Conservation (phyloP, 2,797 vertebrate genomes). For the Tangara arthus region DNA sequence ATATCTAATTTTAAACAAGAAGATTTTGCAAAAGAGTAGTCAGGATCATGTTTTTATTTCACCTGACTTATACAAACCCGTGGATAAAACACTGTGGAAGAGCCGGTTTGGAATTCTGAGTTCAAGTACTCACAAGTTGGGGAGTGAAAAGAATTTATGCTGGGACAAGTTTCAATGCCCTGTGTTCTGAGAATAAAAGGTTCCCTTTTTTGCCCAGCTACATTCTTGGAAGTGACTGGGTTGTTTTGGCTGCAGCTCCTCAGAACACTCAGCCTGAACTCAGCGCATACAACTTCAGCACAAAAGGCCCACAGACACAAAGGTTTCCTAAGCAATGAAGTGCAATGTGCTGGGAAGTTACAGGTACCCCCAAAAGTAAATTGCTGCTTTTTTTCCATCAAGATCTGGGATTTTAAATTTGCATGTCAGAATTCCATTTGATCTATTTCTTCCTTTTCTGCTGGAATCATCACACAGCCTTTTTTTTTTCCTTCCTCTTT, state of each 20-base stretch:
- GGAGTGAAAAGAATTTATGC: not conserved
- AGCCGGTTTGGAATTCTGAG: not conserved
- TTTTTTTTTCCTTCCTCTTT: not conserved
- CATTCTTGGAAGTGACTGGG: constrained; percentile 44
- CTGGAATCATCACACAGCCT: not conserved
- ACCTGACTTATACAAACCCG: not conserved
- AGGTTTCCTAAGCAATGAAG: constrained; percentile 20
- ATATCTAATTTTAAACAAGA: not conserved
- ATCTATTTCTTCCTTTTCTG: not conserved
- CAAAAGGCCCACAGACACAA: not conserved
- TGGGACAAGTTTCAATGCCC: constrained; percentile 38
- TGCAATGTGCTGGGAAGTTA: not conserved
- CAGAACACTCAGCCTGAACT: constrained; percentile 30
- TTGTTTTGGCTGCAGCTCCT: constrained; percentile 57
- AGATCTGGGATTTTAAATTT: not conserved
- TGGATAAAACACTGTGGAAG: not conserved
- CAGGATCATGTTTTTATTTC: not conserved
- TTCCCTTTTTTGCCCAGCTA: constrained; percentile 1
- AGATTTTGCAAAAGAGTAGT: not conserved
- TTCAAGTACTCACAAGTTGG: not conserved
- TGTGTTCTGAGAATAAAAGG: constrained; percentile 44
- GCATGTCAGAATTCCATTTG: not conserved
- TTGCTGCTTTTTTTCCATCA: not conserved
- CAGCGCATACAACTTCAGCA: not conserved
- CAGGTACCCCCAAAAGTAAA: not conserved